These are phyloP conservation scores for Macrotus californicus DNA, from an alignment of 2,113 vertebrate species.

Conservation along the genomic window DNA sequence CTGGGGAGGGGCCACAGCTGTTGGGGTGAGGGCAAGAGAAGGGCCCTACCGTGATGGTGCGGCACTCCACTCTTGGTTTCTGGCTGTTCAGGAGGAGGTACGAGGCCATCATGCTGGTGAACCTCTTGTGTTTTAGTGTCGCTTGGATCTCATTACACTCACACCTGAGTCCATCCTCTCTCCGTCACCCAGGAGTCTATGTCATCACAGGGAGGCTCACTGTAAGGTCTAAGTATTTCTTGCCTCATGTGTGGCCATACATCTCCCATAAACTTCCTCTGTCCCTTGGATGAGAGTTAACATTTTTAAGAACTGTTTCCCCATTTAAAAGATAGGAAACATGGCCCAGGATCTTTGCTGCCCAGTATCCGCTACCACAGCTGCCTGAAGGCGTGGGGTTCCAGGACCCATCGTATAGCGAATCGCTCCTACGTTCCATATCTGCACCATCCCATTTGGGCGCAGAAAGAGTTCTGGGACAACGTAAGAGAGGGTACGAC, in stretches of 20 bases:
- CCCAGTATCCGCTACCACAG: constrained; percentile 85
- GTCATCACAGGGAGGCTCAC: constrained; percentile 84
- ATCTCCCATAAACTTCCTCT: constrained; percentile 88
- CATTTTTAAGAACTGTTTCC: constrained; percentile 88
- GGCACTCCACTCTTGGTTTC: constrained; percentile 63
- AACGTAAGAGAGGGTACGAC: neutral
- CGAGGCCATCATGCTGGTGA: constrained; percentile 79
- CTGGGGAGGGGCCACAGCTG: constrained; percentile 83
- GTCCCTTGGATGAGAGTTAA: constrained; percentile 85
- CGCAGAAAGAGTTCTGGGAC: neutral
- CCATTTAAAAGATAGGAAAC: constrained; percentile 86
- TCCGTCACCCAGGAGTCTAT: constrained; percentile 85
- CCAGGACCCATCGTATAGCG: neutral
- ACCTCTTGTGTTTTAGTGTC: constrained; percentile 74
- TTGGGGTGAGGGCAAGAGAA: constrained; percentile 79
- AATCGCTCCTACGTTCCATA: neutral
- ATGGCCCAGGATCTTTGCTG: constrained; percentile 82
- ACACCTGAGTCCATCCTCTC: constrained; percentile 84
- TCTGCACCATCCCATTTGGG: too few species aligned
- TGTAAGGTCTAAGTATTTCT: constrained; percentile 82
- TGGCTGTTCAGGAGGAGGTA: neutral
- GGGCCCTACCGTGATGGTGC: constrained; percentile 80
- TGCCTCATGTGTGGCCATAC: constrained; percentile 87
- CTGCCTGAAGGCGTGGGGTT: constrained; percentile 80
- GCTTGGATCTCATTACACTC: constrained; percentile 83